phyloP scores from a whole-genome alignment of 2,888 invertebrate genomes.

The Oligia strigilis region DNA sequence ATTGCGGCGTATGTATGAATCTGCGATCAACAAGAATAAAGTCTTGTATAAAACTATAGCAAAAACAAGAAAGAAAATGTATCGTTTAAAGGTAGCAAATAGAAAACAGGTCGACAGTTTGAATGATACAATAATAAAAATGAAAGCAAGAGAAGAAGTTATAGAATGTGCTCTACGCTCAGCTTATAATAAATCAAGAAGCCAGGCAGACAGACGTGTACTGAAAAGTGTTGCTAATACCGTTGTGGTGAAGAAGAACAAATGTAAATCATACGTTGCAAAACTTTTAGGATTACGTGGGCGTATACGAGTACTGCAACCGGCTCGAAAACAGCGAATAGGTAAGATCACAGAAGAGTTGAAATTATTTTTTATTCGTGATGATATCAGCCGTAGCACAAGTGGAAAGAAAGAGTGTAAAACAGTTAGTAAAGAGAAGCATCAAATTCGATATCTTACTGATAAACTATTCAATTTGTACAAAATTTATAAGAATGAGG shows the following conservation, averaged over 20 bases:
- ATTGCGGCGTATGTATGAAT: slow-evolving; percentile 11
- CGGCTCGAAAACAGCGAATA: not conserved
- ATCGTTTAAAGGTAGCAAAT: slow-evolving; percentile 12
- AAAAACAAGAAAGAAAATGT: slow-evolving; percentile 8
- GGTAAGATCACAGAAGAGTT: slow-evolving; percentile 19
- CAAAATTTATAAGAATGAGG: slow-evolving; percentile 25
- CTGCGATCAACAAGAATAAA: slow-evolving; percentile 20
- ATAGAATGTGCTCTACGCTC: too few species aligned
- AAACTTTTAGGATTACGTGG: slow-evolving; percentile 28
- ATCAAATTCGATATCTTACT: slow-evolving; percentile 31
- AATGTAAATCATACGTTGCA: slow-evolving; percentile 9
- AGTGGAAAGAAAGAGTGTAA: slow-evolving; percentile 31
- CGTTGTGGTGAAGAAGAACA: not conserved
- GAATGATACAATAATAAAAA: slow-evolving; percentile 25
- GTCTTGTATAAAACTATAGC: not conserved
- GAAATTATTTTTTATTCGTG: slow-evolving; percentile 13
- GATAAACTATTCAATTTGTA: slow-evolving; percentile 13
- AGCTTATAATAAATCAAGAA: slow-evolving; percentile 17
- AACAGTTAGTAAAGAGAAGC: slow-evolving; percentile 14
- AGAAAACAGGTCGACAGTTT: slow-evolving; percentile 5
- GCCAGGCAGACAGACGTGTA: slow-evolving; percentile 19
- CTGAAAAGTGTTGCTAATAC: slow-evolving; percentile 12
- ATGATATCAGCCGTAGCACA: slow-evolving; percentile 29
- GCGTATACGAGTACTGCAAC: not conserved
- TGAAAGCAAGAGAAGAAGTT: slow-evolving; percentile 17